Evolutionary conservation across 2,113 vertebrate genomes (phyloP).

Genomic region (Tenrec ecaudatus): DNA sequence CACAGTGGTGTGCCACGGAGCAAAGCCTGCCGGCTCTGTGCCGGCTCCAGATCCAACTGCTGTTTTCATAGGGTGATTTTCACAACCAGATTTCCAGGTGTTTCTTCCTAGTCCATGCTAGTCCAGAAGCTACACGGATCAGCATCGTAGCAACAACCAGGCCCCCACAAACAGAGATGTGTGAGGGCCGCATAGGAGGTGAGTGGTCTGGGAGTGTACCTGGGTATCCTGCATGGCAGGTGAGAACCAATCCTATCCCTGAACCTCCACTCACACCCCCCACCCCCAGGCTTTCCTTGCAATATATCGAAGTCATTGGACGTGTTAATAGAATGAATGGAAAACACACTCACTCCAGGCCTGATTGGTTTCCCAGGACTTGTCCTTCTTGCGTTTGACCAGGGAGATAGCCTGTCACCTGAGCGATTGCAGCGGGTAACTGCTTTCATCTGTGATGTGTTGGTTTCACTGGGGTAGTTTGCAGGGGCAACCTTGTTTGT

Average conservation of each 20-base stretch:
- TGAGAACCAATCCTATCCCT: neutral
- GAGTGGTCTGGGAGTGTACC: neutral
- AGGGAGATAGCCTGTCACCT: slow-evolving; percentile 61
- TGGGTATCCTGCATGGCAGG: neutral
- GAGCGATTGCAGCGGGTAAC: slow-evolving; percentile 47
- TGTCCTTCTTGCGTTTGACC: slow-evolving; percentile 69
- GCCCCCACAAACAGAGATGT: neutral
- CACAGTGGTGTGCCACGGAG: neutral
- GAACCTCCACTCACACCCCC: neutral
- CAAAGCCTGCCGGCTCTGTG: neutral
- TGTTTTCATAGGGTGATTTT: neutral
- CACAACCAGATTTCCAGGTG: neutral
- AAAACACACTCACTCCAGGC: slow-evolving; percentile 23
- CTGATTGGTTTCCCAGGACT: slow-evolving; percentile 67
- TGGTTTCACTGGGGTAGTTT: neutral
- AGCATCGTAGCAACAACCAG: neutral
- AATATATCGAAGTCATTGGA: neutral
- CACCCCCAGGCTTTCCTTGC: neutral
- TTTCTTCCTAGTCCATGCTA: neutral
- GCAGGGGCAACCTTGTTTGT: neutral
- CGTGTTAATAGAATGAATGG: slow-evolving; percentile 46
- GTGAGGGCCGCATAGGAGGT: neutral
- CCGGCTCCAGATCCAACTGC: neutral
- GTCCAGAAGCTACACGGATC: neutral
- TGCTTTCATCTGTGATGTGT: neutral